Percentiles rank a stretch among this genome's conserved stretches.
Evolutionary conservation across 2,888 invertebrate genomes (phyloP).

Genomic region (Tenthredo mesomela): DNA sequence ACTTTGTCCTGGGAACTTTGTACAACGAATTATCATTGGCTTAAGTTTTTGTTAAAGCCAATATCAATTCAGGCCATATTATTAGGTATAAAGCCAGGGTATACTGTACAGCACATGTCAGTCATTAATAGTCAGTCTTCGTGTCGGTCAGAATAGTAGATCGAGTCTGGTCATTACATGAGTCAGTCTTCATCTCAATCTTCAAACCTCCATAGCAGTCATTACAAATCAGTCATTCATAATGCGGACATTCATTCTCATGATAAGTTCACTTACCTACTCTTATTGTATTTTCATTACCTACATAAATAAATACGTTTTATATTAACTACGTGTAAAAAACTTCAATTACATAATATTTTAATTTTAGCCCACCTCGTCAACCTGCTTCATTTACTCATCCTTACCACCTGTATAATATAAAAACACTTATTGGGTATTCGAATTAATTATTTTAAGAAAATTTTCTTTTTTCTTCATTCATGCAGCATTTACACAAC

Average conservation of each 20-base stretch:
- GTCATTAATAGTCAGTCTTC: background rate
- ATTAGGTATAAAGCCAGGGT: background rate
- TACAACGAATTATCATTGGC: background rate
- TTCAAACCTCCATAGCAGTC: background rate
- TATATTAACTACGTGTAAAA: background rate
- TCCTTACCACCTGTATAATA: background rate
- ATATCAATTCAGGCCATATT: background rate
- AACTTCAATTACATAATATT: background rate
- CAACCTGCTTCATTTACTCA: background rate
- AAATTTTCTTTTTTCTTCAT: background rate
- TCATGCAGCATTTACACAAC: background rate
- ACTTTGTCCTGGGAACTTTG: background rate
- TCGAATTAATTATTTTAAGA: background rate
- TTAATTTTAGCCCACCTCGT: background rate
- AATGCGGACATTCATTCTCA: background rate
- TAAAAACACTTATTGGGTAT: background rate
- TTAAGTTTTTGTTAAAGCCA: background rate
- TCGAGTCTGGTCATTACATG: conserved; percentile 5
- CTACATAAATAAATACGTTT: background rate
- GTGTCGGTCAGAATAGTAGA: background rate
- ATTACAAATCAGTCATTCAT: background rate
- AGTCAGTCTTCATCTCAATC: conserved; percentile 9
- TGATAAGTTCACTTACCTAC: background rate
- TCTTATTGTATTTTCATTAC: background rate
- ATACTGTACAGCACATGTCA: background rate